These are phyloP conservation scores for Lycocorax pyrrhopterus DNA, from an alignment of 2,113 vertebrate species.

Conservation along the genomic window DNA sequence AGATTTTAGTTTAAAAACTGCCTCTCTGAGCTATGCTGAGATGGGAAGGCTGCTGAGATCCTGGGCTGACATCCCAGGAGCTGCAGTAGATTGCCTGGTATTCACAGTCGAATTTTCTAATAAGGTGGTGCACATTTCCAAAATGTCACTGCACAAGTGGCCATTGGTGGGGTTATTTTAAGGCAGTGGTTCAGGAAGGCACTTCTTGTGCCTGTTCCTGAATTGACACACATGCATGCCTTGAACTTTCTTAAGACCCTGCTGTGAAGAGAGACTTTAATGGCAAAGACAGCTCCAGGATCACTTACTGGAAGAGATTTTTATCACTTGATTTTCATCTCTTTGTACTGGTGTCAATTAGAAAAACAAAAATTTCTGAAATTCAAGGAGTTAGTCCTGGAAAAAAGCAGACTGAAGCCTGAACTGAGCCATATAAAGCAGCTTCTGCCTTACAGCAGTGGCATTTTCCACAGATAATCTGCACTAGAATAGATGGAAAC, in stretches of 20 bases:
- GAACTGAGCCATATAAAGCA: neutral
- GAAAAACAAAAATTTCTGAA: neutral
- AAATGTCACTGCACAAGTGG: constrained; percentile 32
- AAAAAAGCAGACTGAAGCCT: neutral
- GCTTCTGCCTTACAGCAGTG: neutral
- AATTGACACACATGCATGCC: neutral
- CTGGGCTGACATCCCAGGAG: neutral
- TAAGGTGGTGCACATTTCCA: neutral
- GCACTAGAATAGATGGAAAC: neutral
- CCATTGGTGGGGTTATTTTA: constrained; percentile 16
- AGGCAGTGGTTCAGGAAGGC: neutral
- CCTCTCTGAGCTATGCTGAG: neutral
- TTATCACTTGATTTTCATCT: neutral
- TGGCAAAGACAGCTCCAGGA: constrained; percentile 3
- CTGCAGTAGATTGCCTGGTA: neutral
- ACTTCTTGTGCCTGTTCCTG: neutral
- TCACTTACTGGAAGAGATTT: constrained; percentile 6
- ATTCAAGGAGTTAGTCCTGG: neutral
- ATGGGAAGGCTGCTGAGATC: neutral
- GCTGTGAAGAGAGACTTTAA: constrained; percentile 19
- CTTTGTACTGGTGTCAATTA: neutral
- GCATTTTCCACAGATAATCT: neutral
- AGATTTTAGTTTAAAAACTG: neutral
- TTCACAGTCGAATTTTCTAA: neutral
- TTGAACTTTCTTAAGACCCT: neutral